These are phyloP conservation scores for Mimas tiliae DNA, from an alignment of 2,888 invertebrate genomes.

Conservation along the genomic window DNA sequence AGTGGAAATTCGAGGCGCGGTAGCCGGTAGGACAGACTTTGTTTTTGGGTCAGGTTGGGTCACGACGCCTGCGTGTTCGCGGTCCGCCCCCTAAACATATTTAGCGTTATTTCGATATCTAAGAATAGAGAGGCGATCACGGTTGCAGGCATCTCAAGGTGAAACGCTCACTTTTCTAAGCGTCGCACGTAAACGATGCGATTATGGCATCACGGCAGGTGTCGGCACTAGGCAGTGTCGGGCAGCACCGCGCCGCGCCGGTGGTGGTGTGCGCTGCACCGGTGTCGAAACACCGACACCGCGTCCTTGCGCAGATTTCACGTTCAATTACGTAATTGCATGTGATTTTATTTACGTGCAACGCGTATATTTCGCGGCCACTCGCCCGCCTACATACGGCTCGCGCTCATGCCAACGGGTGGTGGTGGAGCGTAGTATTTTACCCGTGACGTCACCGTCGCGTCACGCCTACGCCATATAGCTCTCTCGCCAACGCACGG, in stretches of 20 bases:
- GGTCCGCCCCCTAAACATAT: slow-evolving; percentile 63
- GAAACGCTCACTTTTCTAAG: slow-evolving; percentile 81
- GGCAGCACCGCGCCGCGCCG: not conserved
- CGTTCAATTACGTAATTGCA: slow-evolving; percentile 74
- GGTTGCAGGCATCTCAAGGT: slow-evolving; percentile 75
- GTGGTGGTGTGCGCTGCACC: not conserved
- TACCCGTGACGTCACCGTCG: slow-evolving; percentile 76
- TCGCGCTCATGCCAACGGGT: slow-evolving; percentile 45
- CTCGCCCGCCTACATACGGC: slow-evolving; percentile 48
- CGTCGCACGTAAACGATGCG: slow-evolving; percentile 75
- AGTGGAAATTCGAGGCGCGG: slow-evolving; percentile 70
- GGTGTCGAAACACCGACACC: slow-evolving; percentile 67
- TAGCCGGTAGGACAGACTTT: slow-evolving; percentile 69
- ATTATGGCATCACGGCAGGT: slow-evolving; percentile 73
- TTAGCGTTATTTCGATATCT: slow-evolving; percentile 71
- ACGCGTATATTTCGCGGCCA: slow-evolving; percentile 54
- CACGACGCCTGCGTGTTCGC: slow-evolving; percentile 79
- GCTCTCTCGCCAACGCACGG: slow-evolving; percentile 59
- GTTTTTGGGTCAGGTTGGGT: slow-evolving; percentile 83
- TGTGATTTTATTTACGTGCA: slow-evolving; percentile 67
- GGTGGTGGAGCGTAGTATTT: slow-evolving; percentile 56
- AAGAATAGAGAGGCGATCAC: slow-evolving; percentile 75
- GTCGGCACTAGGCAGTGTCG: slow-evolving; percentile 35
- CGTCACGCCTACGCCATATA: slow-evolving; percentile 70
- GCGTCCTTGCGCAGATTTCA: slow-evolving; percentile 80